Evolutionary conservation across 2,113 vertebrate genomes (phyloP).

Genomic region (Upupa epops): DNA sequence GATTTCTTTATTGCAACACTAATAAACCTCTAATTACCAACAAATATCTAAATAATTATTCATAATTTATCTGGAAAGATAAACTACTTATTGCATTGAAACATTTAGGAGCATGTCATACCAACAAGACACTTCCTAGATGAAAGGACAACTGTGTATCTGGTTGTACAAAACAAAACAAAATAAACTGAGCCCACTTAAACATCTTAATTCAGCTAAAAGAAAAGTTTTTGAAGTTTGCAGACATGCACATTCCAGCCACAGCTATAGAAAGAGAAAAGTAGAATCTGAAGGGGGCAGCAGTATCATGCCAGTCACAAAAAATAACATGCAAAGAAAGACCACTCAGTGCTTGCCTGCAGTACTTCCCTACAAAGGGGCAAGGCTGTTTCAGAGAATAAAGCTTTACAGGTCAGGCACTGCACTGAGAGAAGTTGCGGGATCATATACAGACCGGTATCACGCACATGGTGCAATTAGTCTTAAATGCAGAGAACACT

Average conservation of each 20-base stretch:
- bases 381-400: not conserved
- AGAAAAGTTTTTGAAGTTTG: rapidly evolving
- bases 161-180: not conserved
- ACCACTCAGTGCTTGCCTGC: not conserved
- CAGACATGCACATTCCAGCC: not conserved
- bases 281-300: not conserved
- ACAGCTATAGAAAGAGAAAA: not conserved
- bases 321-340: not conserved
- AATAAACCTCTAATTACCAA: not conserved
- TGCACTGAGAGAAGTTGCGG: not conserved
- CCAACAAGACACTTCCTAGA: not conserved
- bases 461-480: rapidly evolving
- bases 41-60: not conserved
- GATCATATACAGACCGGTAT: not conserved
- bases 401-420: rapidly evolving
- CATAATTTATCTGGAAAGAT: not conserved
- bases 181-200: not conserved
- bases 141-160: not conserved
- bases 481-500: not conserved
- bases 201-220: not conserved
- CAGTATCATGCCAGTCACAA: not conserved
- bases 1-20: not conserved
- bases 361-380: not conserved
- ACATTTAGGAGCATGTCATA: not conserved
- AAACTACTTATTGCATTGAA: not conserved